Evolutionary conservation across 2,113 vertebrate species (phyloP), one percentile per base, ranked within the genome.

Genomic region (Leptosomus discolor): DNA sequence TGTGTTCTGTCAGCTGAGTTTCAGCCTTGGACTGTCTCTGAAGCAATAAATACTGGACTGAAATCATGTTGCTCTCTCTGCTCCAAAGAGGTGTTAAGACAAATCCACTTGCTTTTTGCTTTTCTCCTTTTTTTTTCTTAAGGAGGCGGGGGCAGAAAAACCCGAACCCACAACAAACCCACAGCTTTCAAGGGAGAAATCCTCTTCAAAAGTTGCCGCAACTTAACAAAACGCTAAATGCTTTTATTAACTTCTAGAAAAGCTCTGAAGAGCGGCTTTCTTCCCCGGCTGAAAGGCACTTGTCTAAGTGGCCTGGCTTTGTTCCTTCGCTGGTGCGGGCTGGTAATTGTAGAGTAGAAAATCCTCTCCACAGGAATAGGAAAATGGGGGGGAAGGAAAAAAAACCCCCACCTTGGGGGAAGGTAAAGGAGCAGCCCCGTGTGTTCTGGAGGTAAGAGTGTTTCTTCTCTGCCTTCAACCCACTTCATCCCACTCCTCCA

Each of bases 301-400:
- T 6, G 7, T 39, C 20, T 15, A 8, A 32, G 90, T 5, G 41
- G 73, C 53, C 77, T 16, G 88, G 76, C 79, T 93, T 96, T 93
- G 91, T 83, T 90, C 76, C 56, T 41, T 48, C 26, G 5, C n/a
- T 1, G 6, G 23, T 39, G 4, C 3, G 6, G 61, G 46, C 12
- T 73, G 77, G 41, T 46, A 87, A 95, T 75, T 91, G 91, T 3
- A 64, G 88, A 84, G 96, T 15, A 85, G 92, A 82, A 91, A 96
- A 65, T 68, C 61, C 80, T 79, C 63, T 57, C 64, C 32, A 1
- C 26, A 46, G 61, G 45, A 69, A 82, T 17, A 57, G 73, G n/a
- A 58, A 50, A 80, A 43, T 1, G 5, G 21, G 36, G 16, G 39
- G 15, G 26, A 11, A 12, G 15, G 4, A 2, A 5, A 11, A 37